Percentiles rank a stretch among this genome's conserved stretches.
Evolutionary conservation across 2,113 vertebrate species (phyloP).

Genomic region (Dunckerocampus dactyliophorus): DNA sequence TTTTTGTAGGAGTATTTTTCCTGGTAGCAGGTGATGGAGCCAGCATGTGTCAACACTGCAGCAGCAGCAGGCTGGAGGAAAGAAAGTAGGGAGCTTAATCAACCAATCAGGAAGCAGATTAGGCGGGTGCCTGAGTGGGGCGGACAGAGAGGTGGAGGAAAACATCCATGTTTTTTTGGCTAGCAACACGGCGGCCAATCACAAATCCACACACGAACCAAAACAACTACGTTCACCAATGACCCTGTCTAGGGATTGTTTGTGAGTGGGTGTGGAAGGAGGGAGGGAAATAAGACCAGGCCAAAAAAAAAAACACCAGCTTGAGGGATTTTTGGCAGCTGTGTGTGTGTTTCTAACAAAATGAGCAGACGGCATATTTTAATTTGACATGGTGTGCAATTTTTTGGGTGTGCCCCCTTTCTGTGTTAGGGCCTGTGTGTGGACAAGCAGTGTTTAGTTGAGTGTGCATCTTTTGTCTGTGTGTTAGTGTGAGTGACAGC

Average conservation of each 20-base stretch:
- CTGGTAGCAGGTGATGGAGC: constrained; percentile 22
- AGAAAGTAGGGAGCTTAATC: constrained; percentile 55
- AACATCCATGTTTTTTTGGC: constrained; percentile 29
- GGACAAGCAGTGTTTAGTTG: constrained; percentile 18
- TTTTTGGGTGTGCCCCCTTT: constrained; percentile 52
- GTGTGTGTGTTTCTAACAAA: constrained; percentile 37
- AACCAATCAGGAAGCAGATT: constrained; percentile 70
- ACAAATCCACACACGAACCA: constrained; percentile 65
- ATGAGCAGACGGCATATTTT: constrained; percentile 54
- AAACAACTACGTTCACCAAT: constrained; percentile 73
- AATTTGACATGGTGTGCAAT: constrained; percentile 68
- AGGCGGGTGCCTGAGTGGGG: constrained; percentile 18
- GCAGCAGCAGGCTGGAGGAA: constrained; percentile 26
- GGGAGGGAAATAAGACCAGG: constrained; percentile 42
- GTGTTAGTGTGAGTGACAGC: constrained; percentile 68
- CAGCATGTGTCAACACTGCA: constrained; percentile 43
- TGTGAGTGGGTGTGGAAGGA: constrained; percentile 25
- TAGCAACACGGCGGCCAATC: constrained; percentile 76
- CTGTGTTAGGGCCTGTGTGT: constrained; percentile 16
- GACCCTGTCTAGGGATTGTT: constrained; percentile 47
- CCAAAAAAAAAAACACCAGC: constrained; percentile 61
- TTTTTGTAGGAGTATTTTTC: background rate
- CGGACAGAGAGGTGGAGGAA: constrained; percentile 41
- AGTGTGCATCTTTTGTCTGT: constrained; percentile 28
- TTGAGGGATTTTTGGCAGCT: constrained; percentile 60